Evolutionary conservation across 2,113 vertebrate genomes (phyloP).

Genomic region (Semnornis frantzii): DNA sequence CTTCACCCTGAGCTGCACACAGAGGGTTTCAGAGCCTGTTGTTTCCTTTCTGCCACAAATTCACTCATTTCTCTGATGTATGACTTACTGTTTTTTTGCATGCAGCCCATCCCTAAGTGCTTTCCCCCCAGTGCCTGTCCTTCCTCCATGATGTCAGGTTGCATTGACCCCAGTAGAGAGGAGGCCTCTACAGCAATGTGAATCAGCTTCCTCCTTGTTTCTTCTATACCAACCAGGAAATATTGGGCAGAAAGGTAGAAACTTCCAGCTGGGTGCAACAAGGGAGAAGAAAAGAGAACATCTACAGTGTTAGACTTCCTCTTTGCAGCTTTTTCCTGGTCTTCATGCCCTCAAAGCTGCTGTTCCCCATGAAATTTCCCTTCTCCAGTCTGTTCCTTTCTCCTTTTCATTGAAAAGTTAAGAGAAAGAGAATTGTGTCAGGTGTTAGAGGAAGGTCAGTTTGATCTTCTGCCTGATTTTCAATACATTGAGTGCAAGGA

Average conservation of each 20-base stretch:
- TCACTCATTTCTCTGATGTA: neutral
- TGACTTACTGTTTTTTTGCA: neutral
- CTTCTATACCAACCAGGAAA: neutral
- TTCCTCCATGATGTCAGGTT: neutral
- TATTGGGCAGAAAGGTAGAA: neutral
- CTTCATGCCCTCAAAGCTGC: neutral
- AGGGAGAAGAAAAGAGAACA: neutral
- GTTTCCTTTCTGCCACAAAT: neutral
- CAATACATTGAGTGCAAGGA: neutral
- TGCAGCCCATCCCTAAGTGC: neutral
- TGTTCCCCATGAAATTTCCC: neutral
- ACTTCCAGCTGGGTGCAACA: accelerated
- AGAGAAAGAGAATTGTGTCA: neutral
- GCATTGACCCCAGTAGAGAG: neutral
- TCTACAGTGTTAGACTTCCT: neutral
- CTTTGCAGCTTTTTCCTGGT: neutral
- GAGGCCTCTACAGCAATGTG: neutral
- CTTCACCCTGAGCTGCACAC: neutral
- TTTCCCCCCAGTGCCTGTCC: neutral
- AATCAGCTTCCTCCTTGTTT: neutral
- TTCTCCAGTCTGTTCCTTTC: neutral
- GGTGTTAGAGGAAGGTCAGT: neutral
- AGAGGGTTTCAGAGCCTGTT: neutral
- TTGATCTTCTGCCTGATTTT: neutral
- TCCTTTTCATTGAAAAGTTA: neutral